Conservation (phyloP, 2,888 invertebrate species). For the Phlogophora meticulosa region DNA sequence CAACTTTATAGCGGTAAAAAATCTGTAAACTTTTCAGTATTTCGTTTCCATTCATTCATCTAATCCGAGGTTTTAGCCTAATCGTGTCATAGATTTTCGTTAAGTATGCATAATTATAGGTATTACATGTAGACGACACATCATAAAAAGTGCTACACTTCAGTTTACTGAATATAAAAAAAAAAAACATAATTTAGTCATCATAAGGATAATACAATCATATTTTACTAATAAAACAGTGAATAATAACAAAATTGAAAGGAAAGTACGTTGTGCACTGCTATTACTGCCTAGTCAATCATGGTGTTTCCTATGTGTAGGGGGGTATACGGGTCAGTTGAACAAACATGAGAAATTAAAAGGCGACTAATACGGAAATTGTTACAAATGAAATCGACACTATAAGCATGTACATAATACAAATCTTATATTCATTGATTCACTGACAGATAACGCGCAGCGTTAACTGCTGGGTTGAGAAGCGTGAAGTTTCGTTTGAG, state of each 20-base stretch:
- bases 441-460: too few relatives aligned
- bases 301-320: not conserved
- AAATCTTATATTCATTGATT: too few relatives aligned
- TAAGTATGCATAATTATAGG: not conserved
- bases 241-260: not conserved
- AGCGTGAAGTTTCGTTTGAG: too few relatives aligned
- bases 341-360: not conserved
- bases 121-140: conserved; percentile 8
- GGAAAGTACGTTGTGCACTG: not conserved
- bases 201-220: not conserved
- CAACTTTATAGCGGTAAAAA: too few relatives aligned
- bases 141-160: not conserved
- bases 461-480: too few relatives aligned
- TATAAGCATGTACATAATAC: conserved; percentile 9
- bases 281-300: not conserved
- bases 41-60: too few relatives aligned
- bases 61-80: not conserved
- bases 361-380: not conserved
- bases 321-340: not conserved
- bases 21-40: too few relatives aligned
- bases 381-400: conserved; percentile 1
- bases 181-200: not conserved
- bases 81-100: not conserved
- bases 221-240: too few relatives aligned
- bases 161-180: not conserved